These are phyloP conservation scores for Cheilosia pagana DNA, from an alignment of 2,888 invertebrate genomes.

Conservation along the genomic window DNA sequence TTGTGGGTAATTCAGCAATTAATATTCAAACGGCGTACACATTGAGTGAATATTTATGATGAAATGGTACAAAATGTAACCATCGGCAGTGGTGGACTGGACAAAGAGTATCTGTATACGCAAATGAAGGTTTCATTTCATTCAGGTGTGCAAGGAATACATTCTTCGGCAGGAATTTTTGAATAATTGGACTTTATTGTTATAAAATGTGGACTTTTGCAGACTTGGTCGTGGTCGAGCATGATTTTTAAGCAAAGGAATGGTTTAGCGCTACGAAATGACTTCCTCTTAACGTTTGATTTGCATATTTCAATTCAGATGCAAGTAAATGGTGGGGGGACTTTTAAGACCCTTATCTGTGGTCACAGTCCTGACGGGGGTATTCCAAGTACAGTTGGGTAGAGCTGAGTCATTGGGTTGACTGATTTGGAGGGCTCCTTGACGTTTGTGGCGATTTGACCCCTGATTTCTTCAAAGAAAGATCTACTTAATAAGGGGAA, in stretches of 20 bases:
- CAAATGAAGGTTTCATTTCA: conserved; percentile 4
- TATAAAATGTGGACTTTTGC: conserved; percentile 15
- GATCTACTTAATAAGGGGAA: too few relatives aligned
- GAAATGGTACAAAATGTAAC: conserved; percentile 31
- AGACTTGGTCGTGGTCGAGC: conserved; percentile 10
- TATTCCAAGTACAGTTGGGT: too few relatives aligned
- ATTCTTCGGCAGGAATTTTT: conserved; percentile 47
- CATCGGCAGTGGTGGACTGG: neutral
- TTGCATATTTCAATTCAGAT: neutral
- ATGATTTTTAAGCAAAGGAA: conserved; percentile 1
- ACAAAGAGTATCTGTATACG: conserved; percentile 6
- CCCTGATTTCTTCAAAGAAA: too few relatives aligned
- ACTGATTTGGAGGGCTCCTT: too few relatives aligned
- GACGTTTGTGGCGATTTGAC: too few relatives aligned
- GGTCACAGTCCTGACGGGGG: neutral
- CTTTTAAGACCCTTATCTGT: neutral
- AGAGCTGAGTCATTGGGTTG: too few relatives aligned
- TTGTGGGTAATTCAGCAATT: conserved; percentile 10
- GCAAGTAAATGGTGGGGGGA: neutral
- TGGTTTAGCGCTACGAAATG: conserved; percentile 1
- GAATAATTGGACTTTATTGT: conserved; percentile 40
- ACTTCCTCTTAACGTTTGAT: conserved; percentile 3
- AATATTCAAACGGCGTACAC: conserved; percentile 51
- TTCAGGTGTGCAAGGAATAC: conserved; percentile 22
- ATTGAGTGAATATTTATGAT: conserved; percentile 58